Evolutionary conservation across 2,797 vertebrate genomes (phyloP).

Genomic region (Gallinago solitaria): DNA sequence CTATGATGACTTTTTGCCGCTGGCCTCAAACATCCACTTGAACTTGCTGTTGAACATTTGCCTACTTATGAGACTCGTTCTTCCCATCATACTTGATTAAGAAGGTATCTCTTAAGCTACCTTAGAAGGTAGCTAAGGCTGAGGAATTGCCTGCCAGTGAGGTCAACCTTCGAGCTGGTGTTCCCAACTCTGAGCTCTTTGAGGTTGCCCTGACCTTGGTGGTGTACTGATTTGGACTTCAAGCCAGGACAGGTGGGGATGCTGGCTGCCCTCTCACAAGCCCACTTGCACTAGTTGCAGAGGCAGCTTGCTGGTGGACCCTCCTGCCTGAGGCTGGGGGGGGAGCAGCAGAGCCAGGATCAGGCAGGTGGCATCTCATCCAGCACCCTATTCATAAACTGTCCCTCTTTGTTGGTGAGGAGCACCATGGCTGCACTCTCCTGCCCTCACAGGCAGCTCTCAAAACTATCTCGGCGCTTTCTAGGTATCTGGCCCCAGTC

Average conservation of each 20-base stretch:
- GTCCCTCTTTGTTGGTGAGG: not conserved
- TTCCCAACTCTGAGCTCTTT: not conserved
- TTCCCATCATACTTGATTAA: not conserved
- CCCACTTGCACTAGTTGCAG: not conserved
- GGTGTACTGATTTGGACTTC: not conserved
- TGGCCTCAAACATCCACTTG: not conserved
- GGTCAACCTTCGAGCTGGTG: not conserved
- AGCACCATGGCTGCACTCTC: fast-evolving
- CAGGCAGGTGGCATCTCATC: not conserved
- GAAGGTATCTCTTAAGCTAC: not conserved
- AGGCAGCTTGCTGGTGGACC: not conserved
- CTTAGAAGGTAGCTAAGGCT: not conserved
- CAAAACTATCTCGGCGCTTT: not conserved
- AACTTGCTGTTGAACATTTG: not conserved
- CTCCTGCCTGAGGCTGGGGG: not conserved
- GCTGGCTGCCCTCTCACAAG: fast-evolving
- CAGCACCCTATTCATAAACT: fast-evolving
- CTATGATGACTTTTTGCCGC: not conserved
- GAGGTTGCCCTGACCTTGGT: not conserved
- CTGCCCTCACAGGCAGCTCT: not conserved
- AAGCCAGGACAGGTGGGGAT: too few relatives aligned
- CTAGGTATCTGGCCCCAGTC: not conserved
- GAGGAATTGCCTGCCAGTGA: not conserved
- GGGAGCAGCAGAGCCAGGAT: not conserved
- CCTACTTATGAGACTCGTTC: not conserved